Evolutionary conservation across 2,113 vertebrate genomes (phyloP), one percentile per base, ranked within the genome.

Genomic region (Paratilapia polleni): DNA sequence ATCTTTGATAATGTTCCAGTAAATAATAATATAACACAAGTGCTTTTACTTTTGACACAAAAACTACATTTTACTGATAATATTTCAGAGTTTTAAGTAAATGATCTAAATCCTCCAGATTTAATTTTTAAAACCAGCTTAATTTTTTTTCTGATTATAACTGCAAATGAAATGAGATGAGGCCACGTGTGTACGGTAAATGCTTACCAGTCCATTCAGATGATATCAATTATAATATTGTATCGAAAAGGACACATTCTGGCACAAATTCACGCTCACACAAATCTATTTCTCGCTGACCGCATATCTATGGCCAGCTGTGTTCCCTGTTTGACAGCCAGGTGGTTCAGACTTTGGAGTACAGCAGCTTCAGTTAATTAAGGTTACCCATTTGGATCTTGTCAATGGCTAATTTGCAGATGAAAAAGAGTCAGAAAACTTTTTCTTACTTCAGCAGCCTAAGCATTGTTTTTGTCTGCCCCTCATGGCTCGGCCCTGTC

Each of bases 281-380:
- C 2, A 20, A 22, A 12, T 80, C 47, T 5, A 22, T 74, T 81
- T 73, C 63, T 81, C 13, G 4, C 86, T 81, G 89, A 91, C 81
- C 75, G 3, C 87, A 80, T 73, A 81, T 59, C 15, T 38, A 26
- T 64, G 77, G 58, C 82, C 84, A 81, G 84, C 86, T 79, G 78
- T 75, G 84, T 41, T 90, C 76, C 11, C 78, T 22, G 54, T 87
- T 82, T 90, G 84, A 92, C 92, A 87, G 83, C 89, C 87, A 91
- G 86, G 87, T 94, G 86, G 80, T 88, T 77, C 77, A 92, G 81
- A 78, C 81, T 68, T 80, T 43, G 79, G 57, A 75, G 47, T 38
- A 17, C 64, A 74, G 77, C 77, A 85, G 86, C 80, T 78, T 87
- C 84, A 86, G 77, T 80, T 87, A 91, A 92, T 93, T 89, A 91